Evolutionary conservation across 2,797 vertebrate species (phyloP), one percentile per base, ranked within the genome.

Genomic region (Notolabrus celidotus): DNA sequence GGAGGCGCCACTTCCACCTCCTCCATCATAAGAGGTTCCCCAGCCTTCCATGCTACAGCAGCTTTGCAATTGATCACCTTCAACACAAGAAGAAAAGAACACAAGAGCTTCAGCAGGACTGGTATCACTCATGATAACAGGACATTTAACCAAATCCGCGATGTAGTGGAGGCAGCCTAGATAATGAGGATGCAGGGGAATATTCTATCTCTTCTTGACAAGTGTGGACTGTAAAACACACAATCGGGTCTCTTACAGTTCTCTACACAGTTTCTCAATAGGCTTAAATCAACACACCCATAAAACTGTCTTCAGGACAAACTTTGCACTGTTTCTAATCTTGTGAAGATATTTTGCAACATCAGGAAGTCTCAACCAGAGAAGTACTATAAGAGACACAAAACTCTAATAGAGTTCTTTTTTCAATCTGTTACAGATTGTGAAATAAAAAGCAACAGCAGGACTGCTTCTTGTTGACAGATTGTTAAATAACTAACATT

Each of bases 51-150:
- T 70, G 97, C 96, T 56, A 98, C 93, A 1, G 96, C 96, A 53
- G 97, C 97, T 85, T 90, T 96, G 82, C 97, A 98, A 72, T 84
- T 95, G 83, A 98, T 96, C 52, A 95, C 95, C 97, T 97, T 64
- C 22, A 80, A 73, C 39, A 86, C 46, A 73, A 33, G 47, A 61
- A n/a, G n/a, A n/a, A n/a, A n/a, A n/a, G n/a, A n/a, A n/a, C 1
- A 10, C 5, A 7, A 6, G 16, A 31, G 6, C 56, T 38, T 73
- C 27, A 79, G 57, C 56, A n/a, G 51, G 11, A 15, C 54, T 39
- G 47, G 10, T 5, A 7, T 36, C 22, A 0, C 51, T 62, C 49
- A 46, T 4, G 14, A 6, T 0, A 29, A 34, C 22, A 33, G 7
- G 25, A 29, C 3, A 23, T 29, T 54, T 49, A 31, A 46, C 45